Evolutionary conservation across 2,113 vertebrate genomes (phyloP).

Genomic region (Calidris pugnax): DNA sequence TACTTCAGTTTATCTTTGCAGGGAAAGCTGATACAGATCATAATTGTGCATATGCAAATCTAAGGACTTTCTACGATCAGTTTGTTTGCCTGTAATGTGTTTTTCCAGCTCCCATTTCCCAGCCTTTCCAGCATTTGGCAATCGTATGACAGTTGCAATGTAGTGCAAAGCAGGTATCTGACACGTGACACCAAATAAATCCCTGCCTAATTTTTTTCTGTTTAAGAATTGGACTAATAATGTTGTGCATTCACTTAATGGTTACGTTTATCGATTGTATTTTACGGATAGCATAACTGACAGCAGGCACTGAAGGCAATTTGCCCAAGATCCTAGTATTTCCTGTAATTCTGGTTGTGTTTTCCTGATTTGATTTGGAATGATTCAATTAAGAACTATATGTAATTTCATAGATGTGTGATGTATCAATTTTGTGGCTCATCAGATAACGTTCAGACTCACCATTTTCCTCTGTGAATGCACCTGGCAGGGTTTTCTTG

Average conservation of each 20-base stretch:
- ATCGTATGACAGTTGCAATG: background rate
- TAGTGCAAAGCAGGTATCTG: background rate
- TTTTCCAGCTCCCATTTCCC: background rate
- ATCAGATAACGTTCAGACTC: background rate
- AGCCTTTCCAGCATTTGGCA: background rate
- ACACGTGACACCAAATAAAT: background rate
- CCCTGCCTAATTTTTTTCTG: background rate
- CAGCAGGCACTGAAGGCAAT: slow-evolving; percentile 16
- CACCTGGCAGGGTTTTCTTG: background rate
- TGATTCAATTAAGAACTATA: slow-evolving; percentile 26
- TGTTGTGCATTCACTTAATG: slow-evolving; percentile 11
- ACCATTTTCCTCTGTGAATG: background rate
- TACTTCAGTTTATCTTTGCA: background rate
- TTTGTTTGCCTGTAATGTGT: background rate
- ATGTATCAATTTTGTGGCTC: slow-evolving; percentile 34
- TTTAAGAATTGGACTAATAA: background rate
- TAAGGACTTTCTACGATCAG: background rate
- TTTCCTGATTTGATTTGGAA: slow-evolving; percentile 64
- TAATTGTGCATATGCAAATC: background rate
- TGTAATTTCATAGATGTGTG: slow-evolving; percentile 25
- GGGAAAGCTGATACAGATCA: background rate
- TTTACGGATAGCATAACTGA: slow-evolving; percentile 13
- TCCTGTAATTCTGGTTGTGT: slow-evolving; percentile 52
- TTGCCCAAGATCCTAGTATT: slow-evolving; percentile 33
- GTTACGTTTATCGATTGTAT: background rate